Conservation (phyloP, 2,113 vertebrate genomes). For the Phyllostomus hastatus region DNA sequence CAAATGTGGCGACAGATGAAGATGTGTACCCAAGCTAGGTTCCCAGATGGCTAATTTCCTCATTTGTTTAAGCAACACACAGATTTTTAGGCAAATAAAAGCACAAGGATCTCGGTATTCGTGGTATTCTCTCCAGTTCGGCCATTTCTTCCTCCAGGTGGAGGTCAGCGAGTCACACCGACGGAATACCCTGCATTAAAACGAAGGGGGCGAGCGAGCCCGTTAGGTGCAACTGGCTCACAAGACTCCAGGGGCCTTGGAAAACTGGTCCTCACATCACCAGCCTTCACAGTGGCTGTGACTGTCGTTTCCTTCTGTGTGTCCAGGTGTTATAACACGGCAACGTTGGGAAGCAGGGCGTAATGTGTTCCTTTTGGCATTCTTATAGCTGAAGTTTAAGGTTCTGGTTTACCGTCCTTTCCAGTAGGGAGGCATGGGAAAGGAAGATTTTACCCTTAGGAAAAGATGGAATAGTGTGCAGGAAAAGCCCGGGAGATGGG, state of each 20-base stretch:
- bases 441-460: not conserved
- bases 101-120: conserved; percentile 75
- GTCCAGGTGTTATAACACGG: not conserved
- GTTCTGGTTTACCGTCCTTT: not conserved
- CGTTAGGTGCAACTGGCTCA: conserved; percentile 52
- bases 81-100: conserved; percentile 83
- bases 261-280: conserved; percentile 24
- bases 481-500: not conserved
- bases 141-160: conserved; percentile 74
- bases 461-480: not conserved
- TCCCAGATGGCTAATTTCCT: conserved; percentile 86
- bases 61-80: conserved; percentile 84
- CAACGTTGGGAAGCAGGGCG: not conserved
- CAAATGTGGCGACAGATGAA: conserved; percentile 84
- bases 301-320: not conserved
- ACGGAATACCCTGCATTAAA: conserved; percentile 62
- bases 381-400: conserved; percentile 8
- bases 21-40: conserved; percentile 81
- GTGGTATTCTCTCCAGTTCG: conserved; percentile 66
- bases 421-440: conserved; percentile 27
- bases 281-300: not conserved
- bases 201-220: conserved; percentile 36
- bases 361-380: not conserved
- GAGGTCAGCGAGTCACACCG: conserved; percentile 67
- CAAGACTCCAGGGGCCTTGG: conserved; percentile 62